Conservation (phyloP, 1,140 invertebrate species). For the Drosophila gunungcola region DNA sequence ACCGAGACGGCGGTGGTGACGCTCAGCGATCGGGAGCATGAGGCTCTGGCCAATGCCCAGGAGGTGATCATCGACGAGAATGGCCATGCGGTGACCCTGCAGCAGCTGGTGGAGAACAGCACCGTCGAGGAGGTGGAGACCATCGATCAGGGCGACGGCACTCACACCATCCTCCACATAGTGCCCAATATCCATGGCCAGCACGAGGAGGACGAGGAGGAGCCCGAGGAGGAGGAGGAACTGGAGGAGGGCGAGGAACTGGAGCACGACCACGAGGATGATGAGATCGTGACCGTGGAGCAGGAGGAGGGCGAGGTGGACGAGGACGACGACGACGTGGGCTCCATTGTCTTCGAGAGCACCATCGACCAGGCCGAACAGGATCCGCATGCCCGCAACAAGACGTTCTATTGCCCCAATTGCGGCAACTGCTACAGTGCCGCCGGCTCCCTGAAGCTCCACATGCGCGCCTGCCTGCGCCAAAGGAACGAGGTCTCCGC, state of each 20-base stretch:
- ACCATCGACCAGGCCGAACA: slow-evolving; percentile 65
- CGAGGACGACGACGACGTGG: slow-evolving; percentile 61
- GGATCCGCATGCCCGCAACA: slow-evolving; percentile 60
- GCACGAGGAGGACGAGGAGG: slow-evolving; percentile 33
- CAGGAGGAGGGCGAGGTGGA: slow-evolving; percentile 53
- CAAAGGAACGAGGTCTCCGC: slow-evolving; percentile 69
- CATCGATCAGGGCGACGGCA: slow-evolving; percentile 79
- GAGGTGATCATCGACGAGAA: slow-evolving; percentile 82
- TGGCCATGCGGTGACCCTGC: slow-evolving; percentile 75
- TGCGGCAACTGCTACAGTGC: slow-evolving; percentile 83
- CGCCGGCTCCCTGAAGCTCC: slow-evolving; percentile 78
- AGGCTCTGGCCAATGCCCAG: slow-evolving; percentile 64
- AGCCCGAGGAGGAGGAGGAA: slow-evolving; percentile 30
- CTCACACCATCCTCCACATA: slow-evolving; percentile 77
- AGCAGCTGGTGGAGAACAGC: slow-evolving; percentile 75
- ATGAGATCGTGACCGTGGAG: slow-evolving; percentile 60
- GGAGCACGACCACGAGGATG: slow-evolving; percentile 28
- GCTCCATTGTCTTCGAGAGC: slow-evolving; percentile 59
- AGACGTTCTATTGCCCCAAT: slow-evolving; percentile 82
- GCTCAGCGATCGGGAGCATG: slow-evolving; percentile 57
- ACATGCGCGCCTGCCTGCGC: slow-evolving; percentile 81
- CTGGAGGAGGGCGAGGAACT: slow-evolving; percentile 30
- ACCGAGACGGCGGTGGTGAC: slow-evolving; percentile 69
- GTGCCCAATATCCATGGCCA: slow-evolving; percentile 57
- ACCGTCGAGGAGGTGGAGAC: slow-evolving; percentile 79